Percentiles rank a stretch among this genome's conserved stretches.
Conservation (phyloP, 2,113 vertebrate species). For the Trachemys scripta region DNA sequence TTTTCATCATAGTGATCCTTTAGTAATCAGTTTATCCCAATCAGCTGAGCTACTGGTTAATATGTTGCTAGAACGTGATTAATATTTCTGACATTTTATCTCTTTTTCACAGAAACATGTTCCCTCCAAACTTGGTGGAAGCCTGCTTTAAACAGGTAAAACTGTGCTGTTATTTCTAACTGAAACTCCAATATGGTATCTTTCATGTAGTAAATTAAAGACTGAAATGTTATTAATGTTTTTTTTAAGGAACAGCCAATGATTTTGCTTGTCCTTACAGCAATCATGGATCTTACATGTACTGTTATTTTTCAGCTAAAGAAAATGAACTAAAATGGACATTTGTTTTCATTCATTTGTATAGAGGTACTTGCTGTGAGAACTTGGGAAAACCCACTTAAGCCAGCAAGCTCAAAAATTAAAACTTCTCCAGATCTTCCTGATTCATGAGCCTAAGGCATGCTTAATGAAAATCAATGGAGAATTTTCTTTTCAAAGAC, state of each 20-base stretch:
- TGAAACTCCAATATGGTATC: not conserved
- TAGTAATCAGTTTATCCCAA: not conserved
- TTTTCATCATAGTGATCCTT: not conserved
- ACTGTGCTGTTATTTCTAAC: not conserved
- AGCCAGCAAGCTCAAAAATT: not conserved
- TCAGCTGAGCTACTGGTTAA: not conserved
- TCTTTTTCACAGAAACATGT: slow-evolving; percentile 93
- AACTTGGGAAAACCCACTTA: not conserved
- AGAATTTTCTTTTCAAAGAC: not conserved
- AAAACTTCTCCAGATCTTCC: not conserved
- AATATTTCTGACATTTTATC: slow-evolving; percentile 39
- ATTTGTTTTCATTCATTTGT: not conserved
- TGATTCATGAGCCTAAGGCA: not conserved
- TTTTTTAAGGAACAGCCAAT: not conserved
- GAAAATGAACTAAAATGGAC: not conserved
- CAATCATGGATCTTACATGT: not conserved
- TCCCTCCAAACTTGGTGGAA: slow-evolving; percentile 96
- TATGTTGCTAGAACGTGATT: not conserved
- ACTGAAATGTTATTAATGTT: not conserved
- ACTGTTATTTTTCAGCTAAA: not conserved
- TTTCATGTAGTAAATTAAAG: not conserved
- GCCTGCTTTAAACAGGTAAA: slow-evolving; percentile 98
- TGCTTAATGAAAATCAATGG: not conserved
- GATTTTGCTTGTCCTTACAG: not conserved
- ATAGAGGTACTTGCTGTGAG: not conserved